Base-by-base conservation (phyloP, 1,140 invertebrate genomes). In the Cyclina sinensis region DNA sequence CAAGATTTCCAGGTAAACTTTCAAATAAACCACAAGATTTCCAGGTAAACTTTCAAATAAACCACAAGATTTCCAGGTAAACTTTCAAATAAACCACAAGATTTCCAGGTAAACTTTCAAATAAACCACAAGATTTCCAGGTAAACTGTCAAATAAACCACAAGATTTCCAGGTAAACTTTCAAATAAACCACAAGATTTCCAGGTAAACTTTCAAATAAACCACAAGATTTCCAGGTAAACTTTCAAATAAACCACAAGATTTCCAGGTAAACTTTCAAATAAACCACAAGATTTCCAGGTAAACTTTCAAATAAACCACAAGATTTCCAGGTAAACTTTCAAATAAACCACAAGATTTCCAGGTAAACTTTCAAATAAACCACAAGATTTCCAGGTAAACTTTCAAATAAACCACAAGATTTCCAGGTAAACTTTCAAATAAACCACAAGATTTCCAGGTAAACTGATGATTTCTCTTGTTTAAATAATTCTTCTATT, bases 101-200 rank as follows among this genome's bases (percentile, higher is more conserved):
- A 46, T 62, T 90, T 14, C 62, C 88, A n/a, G 88, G 86, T 37
- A 93, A 92, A 65, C 87, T 94, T 30, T 94, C 93, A 30, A 91
- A 88, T 78, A 94, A 93, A 87, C 89, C 91, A 30, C 92, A 92
- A 54, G 92, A 93, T 80, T 94, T 94, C 39, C n/a, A n/a, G n/a
- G n/a, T n/a, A n/a, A n/a, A n/a, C n/a, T n/a, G n/a, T n/a, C n/a
- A n/a, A n/a, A n/a, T n/a, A n/a, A n/a, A n/a, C n/a, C n/a, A n/a
- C n/a, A 54, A 89, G 79, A 46, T 62, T 90, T 14, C 62, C 88
- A n/a, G 88, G 86, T 37, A 93, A 92, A 65, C 87, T 94, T 30
- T 94, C 93, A 30, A 91, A 88, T 78, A 94, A 93, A 87, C 89
- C 91, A 30, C 92, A 92, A 54, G 92, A 93, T 80, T 94, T 94